These are phyloP conservation scores for Zaprionus vittiger DNA, from an alignment of 1,140 invertebrate genomes.

Conservation along the genomic window DNA sequence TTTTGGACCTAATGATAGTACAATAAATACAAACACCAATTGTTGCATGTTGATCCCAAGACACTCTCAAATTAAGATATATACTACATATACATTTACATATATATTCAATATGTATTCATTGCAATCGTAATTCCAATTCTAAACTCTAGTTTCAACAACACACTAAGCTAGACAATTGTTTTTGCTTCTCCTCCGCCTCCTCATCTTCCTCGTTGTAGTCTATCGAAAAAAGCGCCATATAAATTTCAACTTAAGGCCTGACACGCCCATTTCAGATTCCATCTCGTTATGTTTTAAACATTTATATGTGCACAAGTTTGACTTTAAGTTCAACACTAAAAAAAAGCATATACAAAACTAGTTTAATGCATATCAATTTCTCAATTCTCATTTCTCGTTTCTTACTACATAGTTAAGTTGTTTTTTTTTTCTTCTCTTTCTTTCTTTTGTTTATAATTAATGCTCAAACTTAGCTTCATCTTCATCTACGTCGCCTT, in stretches of 20 bases:
- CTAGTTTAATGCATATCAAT: slow-evolving; percentile 70
- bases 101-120: slow-evolving; percentile 7
- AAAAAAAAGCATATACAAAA: slow-evolving; percentile 81
- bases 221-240: slow-evolving; percentile 35
- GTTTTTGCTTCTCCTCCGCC: background rate
- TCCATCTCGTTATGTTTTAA: slow-evolving; percentile 64
- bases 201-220: background rate
- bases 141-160: slow-evolving; percentile 41
- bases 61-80: slow-evolving; percentile 41
- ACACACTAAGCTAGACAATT: slow-evolving; percentile 33
- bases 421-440: slow-evolving; percentile 25
- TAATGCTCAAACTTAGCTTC: slow-evolving; percentile 55
- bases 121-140: slow-evolving; percentile 10
- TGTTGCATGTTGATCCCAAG: slow-evolving; percentile 74
- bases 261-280: slow-evolving; percentile 30
- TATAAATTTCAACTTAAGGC: slow-evolving; percentile 52
- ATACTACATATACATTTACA: background rate
- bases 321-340: slow-evolving; percentile 79
- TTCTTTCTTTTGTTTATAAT: slow-evolving; percentile 45
- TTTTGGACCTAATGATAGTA: slow-evolving; percentile 44
- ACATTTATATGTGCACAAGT: slow-evolving; percentile 82
- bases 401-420: slow-evolving; percentile 28
- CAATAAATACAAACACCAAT: slow-evolving; percentile 67
- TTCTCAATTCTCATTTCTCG: slow-evolving; percentile 32
- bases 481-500: slow-evolving; percentile 41